A percentile compares a stretch with the other conserved stretches of the same genome.
Conservation (phyloP, 2,113 vertebrate species). For the Sturnus vulgaris region DNA sequence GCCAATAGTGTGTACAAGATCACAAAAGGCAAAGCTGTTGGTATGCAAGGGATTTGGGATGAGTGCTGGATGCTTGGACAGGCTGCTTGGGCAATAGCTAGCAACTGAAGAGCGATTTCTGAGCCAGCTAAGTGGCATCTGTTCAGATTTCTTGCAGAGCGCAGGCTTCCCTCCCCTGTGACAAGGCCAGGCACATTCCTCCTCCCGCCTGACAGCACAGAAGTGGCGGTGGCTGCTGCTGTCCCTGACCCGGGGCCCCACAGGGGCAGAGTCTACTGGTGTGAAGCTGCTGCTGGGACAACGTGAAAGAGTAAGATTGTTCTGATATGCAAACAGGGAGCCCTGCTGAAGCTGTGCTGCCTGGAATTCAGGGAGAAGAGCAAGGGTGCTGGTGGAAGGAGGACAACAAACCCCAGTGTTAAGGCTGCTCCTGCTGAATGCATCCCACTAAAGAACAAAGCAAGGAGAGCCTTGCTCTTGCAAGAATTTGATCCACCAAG, state of each 20-base stretch:
- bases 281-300: slow-evolving; percentile 6
- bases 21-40: not conserved
- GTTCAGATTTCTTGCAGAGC: not conserved
- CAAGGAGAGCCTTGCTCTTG: slow-evolving; percentile 32
- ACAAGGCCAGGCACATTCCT: not conserved
- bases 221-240: not conserved
- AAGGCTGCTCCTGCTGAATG: not conserved
- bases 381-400: not conserved
- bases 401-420: not conserved
- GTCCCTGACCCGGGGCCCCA: not conserved
- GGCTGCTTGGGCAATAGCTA: not conserved
- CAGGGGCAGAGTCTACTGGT: not conserved
- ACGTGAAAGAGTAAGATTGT: not conserved
- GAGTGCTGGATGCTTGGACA: not conserved
- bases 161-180: not conserved
- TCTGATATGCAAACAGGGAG: not conserved
- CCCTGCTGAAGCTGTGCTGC: not conserved
- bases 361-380: not conserved
- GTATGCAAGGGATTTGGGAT: not conserved
- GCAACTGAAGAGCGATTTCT: not conserved
- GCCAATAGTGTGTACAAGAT: not conserved
- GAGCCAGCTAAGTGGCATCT: slow-evolving; percentile 17
- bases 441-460: slow-evolving; percentile 44
- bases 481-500: slow-evolving; percentile 40
- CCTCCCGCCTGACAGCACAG: not conserved